A percentile compares a stretch with the other conserved stretches of the same genome.
These are phyloP conservation scores for Cladorhizidae sp. DNA, from an alignment of 37 sponge, comb jelly and placozoan genomes.

Conservation along the genomic window DNA sequence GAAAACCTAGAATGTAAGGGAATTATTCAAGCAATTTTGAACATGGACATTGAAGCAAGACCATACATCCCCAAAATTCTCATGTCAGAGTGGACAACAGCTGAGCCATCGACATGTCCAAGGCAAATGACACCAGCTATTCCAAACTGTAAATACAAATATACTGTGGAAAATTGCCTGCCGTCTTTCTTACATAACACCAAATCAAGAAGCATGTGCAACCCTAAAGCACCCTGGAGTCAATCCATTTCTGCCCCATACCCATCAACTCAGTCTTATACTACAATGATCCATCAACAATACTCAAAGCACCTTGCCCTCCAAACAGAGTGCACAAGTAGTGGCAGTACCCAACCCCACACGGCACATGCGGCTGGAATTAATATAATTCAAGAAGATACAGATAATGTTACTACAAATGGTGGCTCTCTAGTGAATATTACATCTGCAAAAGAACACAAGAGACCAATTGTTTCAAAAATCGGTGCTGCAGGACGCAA, in stretches of 20 bases:
- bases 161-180: slow-evolving; percentile 46
- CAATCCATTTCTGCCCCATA: slow-evolving; percentile 9
- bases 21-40: slow-evolving; percentile 34
- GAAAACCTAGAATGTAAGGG: slow-evolving; percentile 37
- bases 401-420: not conserved
- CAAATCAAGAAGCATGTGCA: not conserved
- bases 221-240: not conserved
- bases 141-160: slow-evolving; percentile 26
- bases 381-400: not conserved
- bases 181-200: slow-evolving; percentile 6
- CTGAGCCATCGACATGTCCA: slow-evolving; percentile 19
- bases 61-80: slow-evolving; percentile 2
- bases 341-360: not conserved
- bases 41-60: slow-evolving; percentile 3
- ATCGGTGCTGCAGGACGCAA: slow-evolving; percentile 26
- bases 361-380: not conserved
- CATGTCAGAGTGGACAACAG: slow-evolving; percentile 22
- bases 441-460: not conserved
- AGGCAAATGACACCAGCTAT: not conserved
- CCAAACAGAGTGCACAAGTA: not conserved
- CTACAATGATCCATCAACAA: slow-evolving; percentile 1
- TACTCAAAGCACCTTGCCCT: not conserved
- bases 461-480: slow-evolving; percentile 23
- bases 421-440: not conserved
- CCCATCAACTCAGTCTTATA: not conserved